Evolutionary conservation across 2,888 invertebrate species (phyloP).

Genomic region (Campoletis raptor): DNA sequence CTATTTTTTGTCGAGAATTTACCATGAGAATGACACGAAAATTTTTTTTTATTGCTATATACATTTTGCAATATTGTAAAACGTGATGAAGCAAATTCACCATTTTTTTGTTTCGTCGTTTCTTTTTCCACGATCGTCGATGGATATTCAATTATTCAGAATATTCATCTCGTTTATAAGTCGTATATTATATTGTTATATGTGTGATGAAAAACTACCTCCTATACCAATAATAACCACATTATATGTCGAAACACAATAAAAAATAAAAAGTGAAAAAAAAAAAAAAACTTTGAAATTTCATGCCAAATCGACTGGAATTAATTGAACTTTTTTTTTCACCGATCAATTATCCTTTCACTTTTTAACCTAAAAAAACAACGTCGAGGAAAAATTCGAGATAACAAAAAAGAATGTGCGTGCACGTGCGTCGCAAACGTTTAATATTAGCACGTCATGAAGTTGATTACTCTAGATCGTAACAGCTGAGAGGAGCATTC

Average conservation of each 20-base stretch:
- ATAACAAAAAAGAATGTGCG: not conserved
- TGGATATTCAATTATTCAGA: conserved; percentile 16
- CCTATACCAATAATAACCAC: not conserved
- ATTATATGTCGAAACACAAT: not conserved
- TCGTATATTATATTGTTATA: not conserved
- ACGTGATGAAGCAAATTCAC: conserved; percentile 26
- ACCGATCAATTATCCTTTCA: not conserved
- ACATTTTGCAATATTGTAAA: conserved; percentile 18
- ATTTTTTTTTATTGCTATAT: not conserved
- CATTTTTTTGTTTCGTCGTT: conserved; percentile 27
- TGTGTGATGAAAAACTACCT: conserved; percentile 13
- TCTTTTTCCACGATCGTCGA: not conserved
- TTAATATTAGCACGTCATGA: not conserved
- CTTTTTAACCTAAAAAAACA: not conserved
- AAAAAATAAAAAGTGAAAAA: not conserved
- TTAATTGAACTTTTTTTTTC: not conserved
- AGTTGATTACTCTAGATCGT: not conserved
- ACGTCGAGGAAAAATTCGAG: not conserved
- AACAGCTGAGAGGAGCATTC: not conserved
- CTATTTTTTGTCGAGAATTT: not conserved
- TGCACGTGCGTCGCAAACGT: not conserved
- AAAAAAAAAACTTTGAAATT: not conserved
- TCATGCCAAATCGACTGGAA: not conserved
- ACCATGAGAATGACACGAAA: not conserved
- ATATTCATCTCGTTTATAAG: conserved; percentile 22